Evolutionary conservation across 2,113 vertebrate species (phyloP).

Genomic region (Rhynchomys soricoides): DNA sequence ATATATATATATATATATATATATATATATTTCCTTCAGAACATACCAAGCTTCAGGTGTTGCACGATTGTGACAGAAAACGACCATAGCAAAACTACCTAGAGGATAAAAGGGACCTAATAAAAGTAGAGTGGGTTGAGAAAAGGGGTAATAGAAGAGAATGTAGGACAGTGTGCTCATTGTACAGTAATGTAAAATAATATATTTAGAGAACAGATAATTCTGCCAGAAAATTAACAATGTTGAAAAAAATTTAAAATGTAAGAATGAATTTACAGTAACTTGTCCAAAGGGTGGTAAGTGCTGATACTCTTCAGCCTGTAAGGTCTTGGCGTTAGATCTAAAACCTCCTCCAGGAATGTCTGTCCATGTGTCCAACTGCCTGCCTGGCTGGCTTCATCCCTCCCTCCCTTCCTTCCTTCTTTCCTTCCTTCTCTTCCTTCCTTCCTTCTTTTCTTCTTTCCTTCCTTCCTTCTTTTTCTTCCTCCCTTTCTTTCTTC

Average conservation of each 20-base stretch:
- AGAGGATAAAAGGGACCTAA: background rate
- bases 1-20: background rate
- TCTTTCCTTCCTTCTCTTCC: background rate
- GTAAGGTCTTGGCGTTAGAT: background rate
- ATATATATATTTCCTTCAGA: background rate
- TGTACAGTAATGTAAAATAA: background rate
- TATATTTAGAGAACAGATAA: background rate
- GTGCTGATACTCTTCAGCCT: background rate
- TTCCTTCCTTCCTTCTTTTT: accelerated
- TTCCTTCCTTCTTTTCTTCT: background rate
- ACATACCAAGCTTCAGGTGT: background rate
- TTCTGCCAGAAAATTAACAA: background rate
- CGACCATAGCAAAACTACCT: background rate
- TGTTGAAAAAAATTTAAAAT: background rate
- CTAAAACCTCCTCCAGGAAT: background rate
- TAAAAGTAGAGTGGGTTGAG: background rate
- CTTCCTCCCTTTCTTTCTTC: accelerated
- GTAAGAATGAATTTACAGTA: background rate
- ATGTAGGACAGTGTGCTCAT: background rate
- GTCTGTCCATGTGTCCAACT: background rate
- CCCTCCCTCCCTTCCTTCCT: background rate
- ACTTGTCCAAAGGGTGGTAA: background rate
- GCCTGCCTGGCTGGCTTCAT: background rate
- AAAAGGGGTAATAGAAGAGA: background rate
- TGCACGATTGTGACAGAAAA: background rate